Base-by-base conservation (phyloP, 2,113 vertebrate genomes). In the Podocnemis expansa region DNA sequence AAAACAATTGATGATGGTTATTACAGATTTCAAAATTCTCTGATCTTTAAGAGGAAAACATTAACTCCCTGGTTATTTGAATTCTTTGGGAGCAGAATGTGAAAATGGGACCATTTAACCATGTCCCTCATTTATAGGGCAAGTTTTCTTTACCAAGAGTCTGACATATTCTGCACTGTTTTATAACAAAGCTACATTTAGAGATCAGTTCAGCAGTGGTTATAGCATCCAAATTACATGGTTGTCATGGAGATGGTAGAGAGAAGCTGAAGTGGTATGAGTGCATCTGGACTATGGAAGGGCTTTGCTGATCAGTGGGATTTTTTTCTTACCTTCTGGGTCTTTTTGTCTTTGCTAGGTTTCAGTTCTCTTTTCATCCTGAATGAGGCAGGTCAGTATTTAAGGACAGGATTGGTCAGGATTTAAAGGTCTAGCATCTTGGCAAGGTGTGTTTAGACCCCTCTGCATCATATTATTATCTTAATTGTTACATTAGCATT, bases 221-320 rank as follows among this genome's bases (percentile, higher is more conserved):
- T 98, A 98, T 97, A 98, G 98, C 99, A 99, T 99, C 99, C 98
- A 97, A 99, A 99, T 99, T 99, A 99, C 98, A 98, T 96, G 98
- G 99, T 99, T 99, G 99, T 99, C 99, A 99, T 99, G 99, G 99
- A 99, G 99, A 99, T 99, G 98, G 98, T 98, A 98, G 97, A 97
- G 98, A 98, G 99, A 99, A 99, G 98, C 98, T 99, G 98, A 96
- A 97, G 96, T 95, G 97, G 94, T 96, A 96, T 97, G 96, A 95
- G 97, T 96, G 87, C 97, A 98, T 96, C 98, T 98, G 98, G 97
- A 97, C 97, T 91, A 43, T 91, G 97, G 96, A 91, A 84, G 95
- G 96, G 94, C 80, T 94, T 93, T 34, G 3, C 95, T 45, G n/a
- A 87, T 2, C 91, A 91, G 70, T 21, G 73, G 92, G 94, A 85